Evolutionary conservation across 2,888 invertebrate genomes (phyloP).

Genomic region (Allygus modestus): DNA sequence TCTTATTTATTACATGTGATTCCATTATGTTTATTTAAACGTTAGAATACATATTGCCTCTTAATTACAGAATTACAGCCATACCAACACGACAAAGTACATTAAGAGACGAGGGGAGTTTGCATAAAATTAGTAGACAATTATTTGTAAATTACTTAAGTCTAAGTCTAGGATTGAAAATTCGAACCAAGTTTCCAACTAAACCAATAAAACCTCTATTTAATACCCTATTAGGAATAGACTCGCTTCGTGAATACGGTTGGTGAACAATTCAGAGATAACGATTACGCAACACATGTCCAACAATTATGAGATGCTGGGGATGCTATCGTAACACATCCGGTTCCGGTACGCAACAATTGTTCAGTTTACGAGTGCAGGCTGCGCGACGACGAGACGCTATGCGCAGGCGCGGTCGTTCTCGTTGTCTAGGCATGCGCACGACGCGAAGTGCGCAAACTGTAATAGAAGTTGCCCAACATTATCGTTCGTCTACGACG

Average conservation of each 20-base stretch:
- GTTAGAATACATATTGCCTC: too few relatives aligned
- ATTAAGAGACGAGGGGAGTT: too few relatives aligned
- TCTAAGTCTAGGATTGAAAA: too few relatives aligned
- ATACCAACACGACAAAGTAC: too few relatives aligned
- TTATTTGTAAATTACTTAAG: too few relatives aligned
- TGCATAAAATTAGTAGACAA: too few relatives aligned
- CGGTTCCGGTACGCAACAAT: conserved; percentile 35
- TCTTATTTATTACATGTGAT: too few relatives aligned
- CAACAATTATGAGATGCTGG: conserved; percentile 23
- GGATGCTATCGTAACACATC: conserved; percentile 16
- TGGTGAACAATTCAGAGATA: not conserved
- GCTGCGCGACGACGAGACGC: not conserved
- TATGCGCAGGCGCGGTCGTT: not conserved
- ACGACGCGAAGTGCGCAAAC: not conserved
- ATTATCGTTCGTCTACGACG: not conserved
- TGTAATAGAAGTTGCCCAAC: not conserved
- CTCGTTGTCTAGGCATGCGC: not conserved
- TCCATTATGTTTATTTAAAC: too few relatives aligned
- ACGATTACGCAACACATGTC: conserved; percentile 18
- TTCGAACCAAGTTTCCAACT: too few relatives aligned
- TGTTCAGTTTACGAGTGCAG: conserved; percentile 28
- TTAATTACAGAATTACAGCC: too few relatives aligned
- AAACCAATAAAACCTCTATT: too few relatives aligned
- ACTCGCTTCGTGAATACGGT: not conserved
- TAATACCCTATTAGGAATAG: not conserved